Evolutionary conservation across 2,797 vertebrate species (phyloP).

Genomic region (Protonibea diacanthus): DNA sequence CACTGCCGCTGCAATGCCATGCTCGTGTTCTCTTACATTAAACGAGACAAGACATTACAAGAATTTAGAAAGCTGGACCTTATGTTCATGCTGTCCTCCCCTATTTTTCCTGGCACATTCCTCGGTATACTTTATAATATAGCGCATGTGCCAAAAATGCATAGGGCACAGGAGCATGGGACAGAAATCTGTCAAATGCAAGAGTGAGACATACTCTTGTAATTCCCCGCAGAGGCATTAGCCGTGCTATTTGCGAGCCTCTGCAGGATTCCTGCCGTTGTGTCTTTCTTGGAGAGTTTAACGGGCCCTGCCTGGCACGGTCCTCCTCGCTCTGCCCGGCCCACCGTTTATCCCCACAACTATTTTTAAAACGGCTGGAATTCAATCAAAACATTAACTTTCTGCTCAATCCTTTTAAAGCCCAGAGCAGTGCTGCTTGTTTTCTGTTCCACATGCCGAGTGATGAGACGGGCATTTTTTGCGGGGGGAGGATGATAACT

Average conservation of each 20-base stretch:
- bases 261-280: conserved; percentile 64
- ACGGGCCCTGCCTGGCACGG: conserved; percentile 69
- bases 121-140: conserved; percentile 60
- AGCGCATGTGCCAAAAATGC: conserved; percentile 58
- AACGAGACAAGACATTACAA: conserved; percentile 4
- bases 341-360: conserved; percentile 77
- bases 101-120: conserved; percentile 64
- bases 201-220: conserved; percentile 62
- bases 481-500: conserved; percentile 2
- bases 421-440: conserved; percentile 66
- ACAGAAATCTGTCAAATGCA: conserved; percentile 74
- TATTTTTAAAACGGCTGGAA: conserved; percentile 86
- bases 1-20: neutral
- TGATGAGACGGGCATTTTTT: conserved; percentile 54
- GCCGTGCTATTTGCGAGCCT: conserved; percentile 68
- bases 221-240: conserved; percentile 68
- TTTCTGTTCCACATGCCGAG: conserved; percentile 76
- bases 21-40: neutral
- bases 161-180: conserved; percentile 72
- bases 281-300: conserved; percentile 69
- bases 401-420: conserved; percentile 81
- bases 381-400: conserved; percentile 84
- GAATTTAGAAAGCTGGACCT: conserved; percentile 9
- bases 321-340: conserved; percentile 60
- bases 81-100: conserved; percentile 22